Base-by-base conservation (phyloP, 2,113 vertebrate species). In the Oophaga pumilio region DNA sequence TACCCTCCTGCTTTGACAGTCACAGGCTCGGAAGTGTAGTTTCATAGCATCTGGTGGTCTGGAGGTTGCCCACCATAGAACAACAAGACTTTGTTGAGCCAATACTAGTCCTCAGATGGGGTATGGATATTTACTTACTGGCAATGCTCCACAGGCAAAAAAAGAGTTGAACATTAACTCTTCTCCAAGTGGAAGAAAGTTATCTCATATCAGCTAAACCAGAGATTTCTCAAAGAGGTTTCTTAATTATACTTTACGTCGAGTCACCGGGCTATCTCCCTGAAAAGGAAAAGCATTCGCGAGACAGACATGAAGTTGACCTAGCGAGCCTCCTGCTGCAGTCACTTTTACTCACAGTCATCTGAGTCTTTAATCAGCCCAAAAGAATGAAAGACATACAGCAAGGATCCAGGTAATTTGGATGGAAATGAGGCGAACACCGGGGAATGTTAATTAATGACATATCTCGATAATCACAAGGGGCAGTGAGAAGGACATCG, bases 331-430 rank as follows among this genome's bases (percentile, higher is more conserved):
- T 43, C 59, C 5, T 20, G 57, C 28, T 1, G 59, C 57, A 82
- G 80, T 82, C 60, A 64, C 56, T 49, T 82, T 82, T 43, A 22
- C 20, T 59, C 28, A 24, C 17, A 8, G 26, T 64, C 79, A 62
- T 62, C 28, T 4, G 12, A 22, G 24, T 20, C 66, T 86, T 77
- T 85, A 85, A 76, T 86, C 84, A 78, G 74, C 43, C 84, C 64
- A 66, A 77, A 62, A 86, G 57, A 86, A 86, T 69, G 60, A 86
- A 79, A 86, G 56, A 56, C 76, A 64, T 79, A 86, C 26, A 79
- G 10, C 0, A 62, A 43, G 50, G 56, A 68, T 33, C 24, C 85
- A 86, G 85, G 85, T 86, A 86, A 86, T 86, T 86, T 22, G 85
- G 85, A 79, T 68, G 60, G 60, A 86, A 57, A 86, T 78, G 24